phyloP scores from a whole-genome alignment of 2,113 vertebrate species.

The Isurus oxyrinchus region DNA sequence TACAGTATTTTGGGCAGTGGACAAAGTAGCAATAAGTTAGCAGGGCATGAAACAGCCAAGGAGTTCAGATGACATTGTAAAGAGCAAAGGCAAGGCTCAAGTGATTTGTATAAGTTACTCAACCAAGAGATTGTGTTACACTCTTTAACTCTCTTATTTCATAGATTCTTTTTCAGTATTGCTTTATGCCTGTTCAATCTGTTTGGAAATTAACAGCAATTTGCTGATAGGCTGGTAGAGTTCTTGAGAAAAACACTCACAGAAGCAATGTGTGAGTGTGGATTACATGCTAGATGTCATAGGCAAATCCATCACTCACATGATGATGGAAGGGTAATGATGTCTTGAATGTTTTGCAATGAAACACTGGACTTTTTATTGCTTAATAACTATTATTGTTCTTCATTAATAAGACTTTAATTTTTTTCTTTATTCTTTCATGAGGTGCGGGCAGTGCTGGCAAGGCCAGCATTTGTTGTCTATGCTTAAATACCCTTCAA shows the following conservation, averaged over 20 bases:
- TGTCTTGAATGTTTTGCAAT: neutral
- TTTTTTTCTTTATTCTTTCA: too few species aligned
- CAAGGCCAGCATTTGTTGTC: too few species aligned
- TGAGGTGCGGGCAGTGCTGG: too few species aligned
- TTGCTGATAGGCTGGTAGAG: neutral
- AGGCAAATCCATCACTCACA: neutral
- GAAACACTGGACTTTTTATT: neutral
- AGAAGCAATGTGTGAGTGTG: neutral
- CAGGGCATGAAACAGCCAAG: neutral
- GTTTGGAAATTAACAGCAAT: neutral
- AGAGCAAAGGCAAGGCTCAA: neutral
- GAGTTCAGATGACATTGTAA: neutral
- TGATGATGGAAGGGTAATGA: neutral
- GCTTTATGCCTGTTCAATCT: neutral
- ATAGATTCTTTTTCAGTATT: neutral
- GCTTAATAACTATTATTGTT: neutral
- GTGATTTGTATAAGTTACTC: neutral
- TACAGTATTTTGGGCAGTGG: neutral
- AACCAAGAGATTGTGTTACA: conserved; percentile 1
- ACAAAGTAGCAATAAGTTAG: neutral
- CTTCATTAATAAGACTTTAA: neutral
- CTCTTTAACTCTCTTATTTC: conserved; percentile 13
- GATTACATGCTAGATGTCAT: neutral
- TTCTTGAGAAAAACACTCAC: neutral
- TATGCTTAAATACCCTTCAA: too few species aligned